Conservation (phyloP, 2,113 vertebrate species). For the Suncus etruscus region DNA sequence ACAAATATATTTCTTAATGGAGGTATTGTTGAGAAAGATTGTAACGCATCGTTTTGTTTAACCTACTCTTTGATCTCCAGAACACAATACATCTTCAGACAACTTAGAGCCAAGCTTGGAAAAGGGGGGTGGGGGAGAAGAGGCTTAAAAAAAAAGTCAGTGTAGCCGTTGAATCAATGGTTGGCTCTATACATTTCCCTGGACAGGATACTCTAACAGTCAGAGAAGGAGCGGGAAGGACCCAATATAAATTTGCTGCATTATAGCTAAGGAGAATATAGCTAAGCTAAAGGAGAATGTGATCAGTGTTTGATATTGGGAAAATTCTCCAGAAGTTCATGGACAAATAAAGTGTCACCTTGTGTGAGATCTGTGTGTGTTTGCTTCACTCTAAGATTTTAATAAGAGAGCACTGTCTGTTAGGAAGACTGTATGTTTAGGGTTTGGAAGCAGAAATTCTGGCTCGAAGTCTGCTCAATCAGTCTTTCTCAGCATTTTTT, state of each 20-base stretch:
- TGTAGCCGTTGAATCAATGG: not conserved
- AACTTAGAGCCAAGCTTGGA: not conserved
- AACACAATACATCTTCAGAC: slow-evolving; percentile 43
- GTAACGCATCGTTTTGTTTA: slow-evolving; percentile 21
- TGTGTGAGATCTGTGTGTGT: not conserved
- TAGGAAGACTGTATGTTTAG: not conserved
- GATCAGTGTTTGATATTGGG: not conserved
- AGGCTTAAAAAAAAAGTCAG: not conserved
- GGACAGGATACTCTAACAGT: not conserved
- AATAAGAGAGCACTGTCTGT: not conserved
- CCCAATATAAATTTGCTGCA: not conserved
- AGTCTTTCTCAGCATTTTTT: too few species aligned
- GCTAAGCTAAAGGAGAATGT: not conserved
- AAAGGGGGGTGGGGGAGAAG: not conserved
- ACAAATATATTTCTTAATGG: slow-evolving; percentile 59
- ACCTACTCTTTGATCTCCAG: slow-evolving; percentile 59
- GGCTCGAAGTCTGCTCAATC: not conserved
- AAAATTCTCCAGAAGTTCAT: not conserved
- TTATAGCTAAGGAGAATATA: not conserved
- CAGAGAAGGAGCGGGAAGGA: not conserved
- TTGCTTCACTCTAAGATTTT: not conserved
- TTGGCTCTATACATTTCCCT: not conserved
- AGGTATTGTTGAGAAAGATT: slow-evolving; percentile 47
- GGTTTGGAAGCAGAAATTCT: not conserved
- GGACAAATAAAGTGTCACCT: not conserved